phyloP scores from a whole-genome alignment of 2,888 invertebrate genomes.

The Drosophila yooni region DNA sequence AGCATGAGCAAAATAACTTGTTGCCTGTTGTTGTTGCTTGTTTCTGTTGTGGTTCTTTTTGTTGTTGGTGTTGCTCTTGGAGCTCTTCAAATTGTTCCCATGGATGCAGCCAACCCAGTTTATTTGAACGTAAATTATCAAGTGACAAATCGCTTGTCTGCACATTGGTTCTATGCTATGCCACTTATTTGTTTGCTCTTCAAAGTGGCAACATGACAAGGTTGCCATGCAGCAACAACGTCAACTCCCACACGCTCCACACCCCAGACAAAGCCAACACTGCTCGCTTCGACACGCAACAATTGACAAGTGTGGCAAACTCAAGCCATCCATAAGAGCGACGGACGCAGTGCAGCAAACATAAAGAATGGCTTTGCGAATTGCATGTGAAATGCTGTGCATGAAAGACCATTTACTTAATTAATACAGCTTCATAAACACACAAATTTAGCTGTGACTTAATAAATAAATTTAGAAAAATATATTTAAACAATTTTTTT shows the following conservation, averaged over 20 bases:
- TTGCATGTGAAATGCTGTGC: neutral
- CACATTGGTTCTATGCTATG: conserved; percentile 54
- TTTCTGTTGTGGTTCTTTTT: neutral
- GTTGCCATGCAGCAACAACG: conserved; percentile 22
- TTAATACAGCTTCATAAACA: conserved; percentile 24
- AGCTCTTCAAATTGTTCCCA: neutral
- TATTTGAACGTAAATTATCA: conserved; percentile 57
- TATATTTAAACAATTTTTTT: neutral
- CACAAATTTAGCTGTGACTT: neutral
- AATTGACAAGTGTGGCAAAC: conserved; percentile 40
- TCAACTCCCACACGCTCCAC: conserved; percentile 16
- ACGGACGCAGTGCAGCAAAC: conserved; percentile 4
- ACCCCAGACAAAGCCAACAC: neutral
- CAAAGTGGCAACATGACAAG: conserved; percentile 54
- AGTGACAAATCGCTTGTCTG: conserved; percentile 75
- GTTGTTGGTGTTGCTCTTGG: neutral
- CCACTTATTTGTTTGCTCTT: conserved; percentile 64
- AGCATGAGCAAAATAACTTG: conserved; percentile 30
- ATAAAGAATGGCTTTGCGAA: conserved; percentile 4
- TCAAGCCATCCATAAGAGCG: conserved; percentile 6
- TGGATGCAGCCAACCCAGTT: conserved; percentile 26
- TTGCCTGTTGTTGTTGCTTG: conserved; percentile 5
- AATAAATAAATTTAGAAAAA: neutral
- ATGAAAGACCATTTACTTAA: conserved; percentile 30
- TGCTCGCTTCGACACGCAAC: conserved; percentile 44